Conservation (phyloP, 30 jellyfish, hydroid and myxozoan genomes). For the Aurelia aurita complex sp. Pacific region DNA sequence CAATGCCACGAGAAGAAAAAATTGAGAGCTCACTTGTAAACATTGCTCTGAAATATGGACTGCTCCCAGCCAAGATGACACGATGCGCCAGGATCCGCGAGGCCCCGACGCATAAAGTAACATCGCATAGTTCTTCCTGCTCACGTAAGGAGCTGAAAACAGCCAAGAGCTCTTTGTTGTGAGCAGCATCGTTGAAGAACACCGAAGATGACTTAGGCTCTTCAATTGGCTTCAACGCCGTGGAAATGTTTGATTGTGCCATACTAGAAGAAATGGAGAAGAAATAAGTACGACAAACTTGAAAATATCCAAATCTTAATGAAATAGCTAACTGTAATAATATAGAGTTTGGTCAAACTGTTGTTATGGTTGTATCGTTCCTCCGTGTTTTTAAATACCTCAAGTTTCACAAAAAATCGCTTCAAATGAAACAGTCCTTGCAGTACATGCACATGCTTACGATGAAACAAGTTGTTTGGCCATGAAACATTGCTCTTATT, state of each 20-base stretch:
- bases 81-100: constrained; percentile 74
- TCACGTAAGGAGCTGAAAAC: constrained; percentile 76
- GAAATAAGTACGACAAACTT: too few relatives aligned
- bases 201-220: constrained; percentile 59
- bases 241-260: constrained; percentile 61
- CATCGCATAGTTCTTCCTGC: constrained; percentile 93
- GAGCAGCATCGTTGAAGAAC: constrained; percentile 81
- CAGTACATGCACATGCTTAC: too few relatives aligned
- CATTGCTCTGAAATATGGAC: constrained; percentile 98
- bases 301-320: too few relatives aligned
- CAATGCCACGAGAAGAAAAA: too few relatives aligned
- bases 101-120: constrained; percentile 65
- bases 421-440: too few relatives aligned
- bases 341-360: too few relatives aligned
- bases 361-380: too few relatives aligned
- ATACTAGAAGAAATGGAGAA: constrained; percentile 10
- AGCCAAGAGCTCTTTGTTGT: constrained; percentile 79
- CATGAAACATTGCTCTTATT: too few relatives aligned
- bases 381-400: too few relatives aligned
- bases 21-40: constrained; percentile 77
- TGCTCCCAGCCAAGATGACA: constrained; percentile 88
- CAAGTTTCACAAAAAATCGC: too few relatives aligned
- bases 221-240: constrained; percentile 61
- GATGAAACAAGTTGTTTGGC: too few relatives aligned
- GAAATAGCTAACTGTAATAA: too few relatives aligned